phyloP scores from a whole-genome alignment of 2,113 vertebrate species.

The Thomomys bottae region DNA sequence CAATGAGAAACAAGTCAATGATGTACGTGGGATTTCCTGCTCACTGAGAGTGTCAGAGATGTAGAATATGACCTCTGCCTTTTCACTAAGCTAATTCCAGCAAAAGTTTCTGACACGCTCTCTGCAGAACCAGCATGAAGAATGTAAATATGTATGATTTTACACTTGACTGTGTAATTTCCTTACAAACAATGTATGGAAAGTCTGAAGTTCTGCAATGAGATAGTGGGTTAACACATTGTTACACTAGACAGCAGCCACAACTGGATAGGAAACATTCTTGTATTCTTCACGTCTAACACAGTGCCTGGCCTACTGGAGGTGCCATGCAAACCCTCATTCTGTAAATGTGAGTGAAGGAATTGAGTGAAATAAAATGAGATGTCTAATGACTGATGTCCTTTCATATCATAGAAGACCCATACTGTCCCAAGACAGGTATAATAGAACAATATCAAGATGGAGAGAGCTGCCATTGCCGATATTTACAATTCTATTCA shows the following conservation, averaged over 20 bases:
- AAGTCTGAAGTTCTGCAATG: no score
- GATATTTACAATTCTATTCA: constrained; percentile 4
- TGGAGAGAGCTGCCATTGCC: constrained; percentile 60
- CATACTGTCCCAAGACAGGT: constrained; percentile 36
- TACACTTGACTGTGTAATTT: not conserved
- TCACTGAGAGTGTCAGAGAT: not conserved
- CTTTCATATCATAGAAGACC: constrained; percentile 52
- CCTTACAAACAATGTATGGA: not conserved
- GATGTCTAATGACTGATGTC: constrained; percentile 29
- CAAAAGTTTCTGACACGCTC: not conserved
- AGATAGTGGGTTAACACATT: not conserved
- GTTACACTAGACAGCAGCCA: not conserved
- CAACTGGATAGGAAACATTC: not conserved
- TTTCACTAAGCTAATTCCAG: not conserved
- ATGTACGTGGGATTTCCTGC: not conserved
- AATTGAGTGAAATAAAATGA: not conserved
- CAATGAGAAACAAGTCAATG: not conserved
- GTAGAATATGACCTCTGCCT: not conserved
- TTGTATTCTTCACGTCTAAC: not conserved
- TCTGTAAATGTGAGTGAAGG: not conserved
- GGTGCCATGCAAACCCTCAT: fast-evolving
- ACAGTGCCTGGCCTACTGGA: fast-evolving
- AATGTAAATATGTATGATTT: not conserved
- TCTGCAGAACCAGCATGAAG: not conserved
- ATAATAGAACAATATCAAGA: constrained; percentile 61